A percentile compares a stretch with the other conserved stretches of the same genome.
phyloP scores from a whole-genome alignment of 1,140 invertebrate genomes.

The Spodoptera frugiperda region DNA sequence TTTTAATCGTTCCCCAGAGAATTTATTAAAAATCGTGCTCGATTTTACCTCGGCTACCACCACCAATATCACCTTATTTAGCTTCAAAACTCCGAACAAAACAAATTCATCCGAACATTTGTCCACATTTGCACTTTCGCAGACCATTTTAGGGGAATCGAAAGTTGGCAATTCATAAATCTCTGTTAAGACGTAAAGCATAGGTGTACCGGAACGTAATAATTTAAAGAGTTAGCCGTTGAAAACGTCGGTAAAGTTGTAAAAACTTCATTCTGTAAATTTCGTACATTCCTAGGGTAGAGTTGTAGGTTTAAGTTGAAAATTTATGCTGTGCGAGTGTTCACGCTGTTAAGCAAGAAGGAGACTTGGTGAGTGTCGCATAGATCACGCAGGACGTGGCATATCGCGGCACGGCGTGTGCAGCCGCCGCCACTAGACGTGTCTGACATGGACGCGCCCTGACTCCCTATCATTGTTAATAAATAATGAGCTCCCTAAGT shows the following conservation, averaged over 20 bases:
- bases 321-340: conserved; percentile 79
- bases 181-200: conserved; percentile 55
- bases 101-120: conserved; percentile 1
- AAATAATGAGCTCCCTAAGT: conserved; percentile 30
- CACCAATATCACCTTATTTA: conserved; percentile 30
- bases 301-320: conserved; percentile 76
- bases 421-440: conserved; percentile 52
- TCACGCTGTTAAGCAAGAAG: conserved; percentile 77
- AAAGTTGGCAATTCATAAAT: conserved; percentile 53
- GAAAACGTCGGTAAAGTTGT: conserved; percentile 69
- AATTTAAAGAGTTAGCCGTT: conserved; percentile 73
- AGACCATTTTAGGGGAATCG: conserved; percentile 31
- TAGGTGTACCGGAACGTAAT: conserved; percentile 67
- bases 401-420: conserved; percentile 76
- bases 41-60: conserved; percentile 56
- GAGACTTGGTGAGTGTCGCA: conserved; percentile 74
- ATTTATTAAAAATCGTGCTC: conserved; percentile 77
- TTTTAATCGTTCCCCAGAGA: conserved; percentile 74
- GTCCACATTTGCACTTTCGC: conserved; percentile 14
- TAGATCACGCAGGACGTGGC: conserved; percentile 78
- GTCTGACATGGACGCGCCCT: conserved; percentile 18
- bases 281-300: conserved; percentile 74
- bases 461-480: conserved; percentile 38
- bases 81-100: conserved; percentile 38
- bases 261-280: conserved; percentile 80